Evolutionary conservation across 2,113 vertebrate species (phyloP), one percentile per base, ranked within the genome.

Genomic region (Psophia crepitans): DNA sequence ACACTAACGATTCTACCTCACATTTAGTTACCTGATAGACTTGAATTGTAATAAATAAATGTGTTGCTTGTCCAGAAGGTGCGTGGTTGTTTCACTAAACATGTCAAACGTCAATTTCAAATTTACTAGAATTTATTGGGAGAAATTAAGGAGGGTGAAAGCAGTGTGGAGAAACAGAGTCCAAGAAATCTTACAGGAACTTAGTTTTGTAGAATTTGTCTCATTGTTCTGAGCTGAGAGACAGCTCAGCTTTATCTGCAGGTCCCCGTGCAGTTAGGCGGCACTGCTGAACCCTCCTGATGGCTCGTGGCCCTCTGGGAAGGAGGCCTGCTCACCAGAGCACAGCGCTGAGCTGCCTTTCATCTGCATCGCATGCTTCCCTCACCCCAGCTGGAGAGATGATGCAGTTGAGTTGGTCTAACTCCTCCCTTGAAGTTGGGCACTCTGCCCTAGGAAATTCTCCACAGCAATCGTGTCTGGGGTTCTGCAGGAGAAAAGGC

Each of bases 381-480:
- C 37, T 58, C 35, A 18, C 21, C 35, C 20, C 30, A 65, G 20
- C 41, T 61, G 39, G 48, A 54, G 80, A 33, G 27, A 8, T 58
- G 43, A 37, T 28, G 5, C 9, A 12, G 51, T 11, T 37, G 49
- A 43, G 43, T 5, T 43, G 65, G 19, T 58, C 11, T n/a, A 13
- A 43, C 74, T 58, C 57, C 21, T 57, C 30, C 32, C 26, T 70
- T 1, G 2, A 27, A 51, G 70, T 7, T 64, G 63, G 32, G 27
- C 27, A 6, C 28, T 63, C 51, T 23, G 2, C 0, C 75, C 53
- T 20, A 54, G 48, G 41, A 61, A 68, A n/a, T 6, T 75, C 65
- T 75, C 71, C 13, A 18, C 28, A 54, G 54, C 19, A 4, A 4
- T 20, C 26, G 0, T 2, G 0, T 17, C 35, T 54, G 26, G 70